Evolutionary conservation across 2,888 invertebrate species (phyloP).

Genomic region (Stenichneumon culpator): DNA sequence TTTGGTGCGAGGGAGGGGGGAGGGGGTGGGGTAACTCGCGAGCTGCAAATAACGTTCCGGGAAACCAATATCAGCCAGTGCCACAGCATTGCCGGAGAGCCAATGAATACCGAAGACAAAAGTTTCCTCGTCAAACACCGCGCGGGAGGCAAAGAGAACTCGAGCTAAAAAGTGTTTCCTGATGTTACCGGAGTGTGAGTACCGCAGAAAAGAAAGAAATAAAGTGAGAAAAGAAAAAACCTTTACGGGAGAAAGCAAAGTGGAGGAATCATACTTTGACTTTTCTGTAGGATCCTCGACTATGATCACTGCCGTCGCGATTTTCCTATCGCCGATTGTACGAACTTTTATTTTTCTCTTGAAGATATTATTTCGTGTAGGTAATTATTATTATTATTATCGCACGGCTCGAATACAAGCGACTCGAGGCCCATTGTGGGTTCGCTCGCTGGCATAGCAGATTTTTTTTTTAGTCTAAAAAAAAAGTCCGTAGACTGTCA

Average conservation of each 20-base stretch:
- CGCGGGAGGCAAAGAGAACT: slow-evolving; percentile 49
- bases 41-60: slow-evolving; percentile 59
- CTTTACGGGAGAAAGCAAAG: slow-evolving; percentile 16
- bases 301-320: slow-evolving; percentile 32
- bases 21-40: slow-evolving; percentile 21
- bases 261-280: slow-evolving; percentile 43
- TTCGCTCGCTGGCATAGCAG: neutral
- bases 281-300: slow-evolving; percentile 19
- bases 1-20: neutral
- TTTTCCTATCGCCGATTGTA: neutral
- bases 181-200: slow-evolving; percentile 37
- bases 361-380: neutral
- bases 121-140: slow-evolving; percentile 71
- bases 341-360: neutral
- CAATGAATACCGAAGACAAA: slow-evolving; percentile 73
- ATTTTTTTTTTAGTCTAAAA: too few relatives aligned
- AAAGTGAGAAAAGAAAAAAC: slow-evolving; percentile 16
- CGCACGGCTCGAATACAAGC: too few relatives aligned
- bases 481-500: too few relatives aligned
- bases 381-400: too few relatives aligned
- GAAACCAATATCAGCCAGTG: slow-evolving; percentile 61
- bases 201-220: slow-evolving; percentile 10
- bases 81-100: slow-evolving; percentile 7
- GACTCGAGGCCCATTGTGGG: neutral
- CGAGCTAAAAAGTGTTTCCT: slow-evolving; percentile 59